Conservation (phyloP, 92 coral and sea anemone genomes). For the Actinostola sp. region DNA sequence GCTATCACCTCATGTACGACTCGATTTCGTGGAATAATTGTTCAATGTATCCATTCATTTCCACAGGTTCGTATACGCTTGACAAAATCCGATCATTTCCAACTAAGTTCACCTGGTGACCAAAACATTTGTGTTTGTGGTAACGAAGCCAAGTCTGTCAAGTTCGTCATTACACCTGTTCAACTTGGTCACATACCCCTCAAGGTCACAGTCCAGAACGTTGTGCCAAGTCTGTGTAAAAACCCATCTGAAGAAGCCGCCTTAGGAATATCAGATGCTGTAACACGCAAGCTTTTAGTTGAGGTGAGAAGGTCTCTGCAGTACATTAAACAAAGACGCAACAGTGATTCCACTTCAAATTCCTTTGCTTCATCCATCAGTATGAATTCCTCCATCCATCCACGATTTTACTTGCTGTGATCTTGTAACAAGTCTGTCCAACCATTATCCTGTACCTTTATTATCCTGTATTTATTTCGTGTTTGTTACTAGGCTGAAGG, state of each 20-base stretch:
- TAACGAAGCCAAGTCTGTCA: constrained; percentile 85
- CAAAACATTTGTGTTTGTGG: constrained; percentile 80
- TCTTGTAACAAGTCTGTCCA: background rate
- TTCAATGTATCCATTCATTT: too few relatives aligned
- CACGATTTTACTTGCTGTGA: background rate
- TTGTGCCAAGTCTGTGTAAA: constrained; percentile 56
- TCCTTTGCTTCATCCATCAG: too few relatives aligned
- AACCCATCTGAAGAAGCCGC: constrained; percentile 46
- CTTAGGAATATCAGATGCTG: constrained; percentile 77
- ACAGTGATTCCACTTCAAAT: too few relatives aligned
- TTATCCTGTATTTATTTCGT: background rate
- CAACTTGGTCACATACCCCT: constrained; percentile 85
- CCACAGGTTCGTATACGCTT: constrained; percentile 70
- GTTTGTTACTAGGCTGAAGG: constrained; percentile 92
- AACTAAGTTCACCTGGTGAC: constrained; percentile 49
- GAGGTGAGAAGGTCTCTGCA: constrained; percentile 60
- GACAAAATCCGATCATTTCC: constrained; percentile 58
- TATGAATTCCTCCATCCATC: too few relatives aligned
- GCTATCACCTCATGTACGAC: too few relatives aligned
- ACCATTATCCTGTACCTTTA: background rate
- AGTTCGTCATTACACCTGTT: constrained; percentile 71
- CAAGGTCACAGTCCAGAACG: constrained; percentile 65
- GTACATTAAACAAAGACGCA: too few relatives aligned
- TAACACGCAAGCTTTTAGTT: constrained; percentile 78
- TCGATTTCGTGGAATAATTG: too few relatives aligned